These are phyloP conservation scores for Ptychodera flava DNA, from an alignment of 35 echinoderm and acorn worm genomes.

Conservation along the genomic window DNA sequence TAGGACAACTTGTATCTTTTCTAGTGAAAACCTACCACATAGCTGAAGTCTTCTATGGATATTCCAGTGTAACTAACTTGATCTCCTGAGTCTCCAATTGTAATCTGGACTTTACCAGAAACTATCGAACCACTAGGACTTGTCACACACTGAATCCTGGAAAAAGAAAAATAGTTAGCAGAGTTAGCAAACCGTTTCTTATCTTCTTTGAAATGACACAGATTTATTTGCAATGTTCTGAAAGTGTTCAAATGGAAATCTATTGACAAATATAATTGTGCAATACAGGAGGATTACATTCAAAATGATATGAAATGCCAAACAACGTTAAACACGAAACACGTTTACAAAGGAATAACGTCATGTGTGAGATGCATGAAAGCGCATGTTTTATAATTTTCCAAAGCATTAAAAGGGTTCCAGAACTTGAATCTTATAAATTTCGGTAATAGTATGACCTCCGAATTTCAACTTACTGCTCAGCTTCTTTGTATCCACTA, in stretches of 20 bases:
- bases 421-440: no score
- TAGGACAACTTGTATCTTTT: neutral
- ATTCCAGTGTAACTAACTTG: conserved; percentile 14
- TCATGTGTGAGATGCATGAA: no score
- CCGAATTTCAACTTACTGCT: conserved; percentile 83
- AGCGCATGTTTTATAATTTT: no score
- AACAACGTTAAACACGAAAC: no score
- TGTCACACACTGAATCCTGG: neutral
- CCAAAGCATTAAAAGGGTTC: no score
- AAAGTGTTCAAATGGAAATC: neutral
- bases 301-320: no score
- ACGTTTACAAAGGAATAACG: no score
- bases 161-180: neutral
- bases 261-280: neutral
- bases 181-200: neutral
- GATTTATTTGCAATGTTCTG: neutral
- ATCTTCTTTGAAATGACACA: neutral
- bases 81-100: conserved; percentile 20
- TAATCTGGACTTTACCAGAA: conserved; percentile 30
- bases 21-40: conserved; percentile 51
- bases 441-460: no score
- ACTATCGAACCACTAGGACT: neutral
- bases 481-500: conserved; percentile 35
- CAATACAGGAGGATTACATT: neutral
- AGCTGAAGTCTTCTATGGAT: conserved; percentile 43